phyloP scores from a whole-genome alignment of 2,888 invertebrate species.

The Ferdinandea cuprea region DNA sequence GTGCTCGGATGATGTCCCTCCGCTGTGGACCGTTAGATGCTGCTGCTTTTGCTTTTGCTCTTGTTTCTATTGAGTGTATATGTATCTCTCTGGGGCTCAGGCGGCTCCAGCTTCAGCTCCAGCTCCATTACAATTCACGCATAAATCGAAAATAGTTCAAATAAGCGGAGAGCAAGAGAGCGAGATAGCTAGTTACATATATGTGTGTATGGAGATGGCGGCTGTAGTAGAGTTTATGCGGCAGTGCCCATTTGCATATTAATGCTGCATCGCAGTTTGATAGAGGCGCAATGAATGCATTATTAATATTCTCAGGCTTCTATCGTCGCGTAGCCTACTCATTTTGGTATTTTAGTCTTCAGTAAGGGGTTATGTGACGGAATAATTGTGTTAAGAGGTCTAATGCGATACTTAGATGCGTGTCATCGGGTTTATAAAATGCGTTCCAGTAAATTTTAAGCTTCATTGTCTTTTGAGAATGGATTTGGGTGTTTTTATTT shows the following conservation, averaged over 20 bases:
- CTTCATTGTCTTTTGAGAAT: neutral
- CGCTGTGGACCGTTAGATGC: slow-evolving; percentile 10
- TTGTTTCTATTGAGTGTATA: slow-evolving; percentile 41
- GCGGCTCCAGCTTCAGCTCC: too few relatives aligned
- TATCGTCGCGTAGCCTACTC: slow-evolving; percentile 10
- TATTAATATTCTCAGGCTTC: slow-evolving; percentile 66
- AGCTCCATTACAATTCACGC: slow-evolving; percentile 70
- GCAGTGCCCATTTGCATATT: slow-evolving; percentile 67
- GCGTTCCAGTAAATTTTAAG: neutral
- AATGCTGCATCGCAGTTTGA: slow-evolving; percentile 64
- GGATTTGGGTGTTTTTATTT: neutral
- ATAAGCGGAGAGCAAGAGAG: slow-evolving; percentile 49
- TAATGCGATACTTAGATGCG: slow-evolving; percentile 46
- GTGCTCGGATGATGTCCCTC: slow-evolving; percentile 44
- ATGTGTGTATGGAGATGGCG: too few relatives aligned
- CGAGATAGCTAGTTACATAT: slow-evolving; percentile 12
- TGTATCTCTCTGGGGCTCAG: slow-evolving; percentile 38
- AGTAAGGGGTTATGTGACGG: slow-evolving; percentile 33
- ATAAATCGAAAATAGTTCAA: slow-evolving; percentile 73
- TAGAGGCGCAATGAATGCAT: slow-evolving; percentile 65
- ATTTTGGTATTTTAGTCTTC: slow-evolving; percentile 42
- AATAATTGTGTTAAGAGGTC: slow-evolving; percentile 66
- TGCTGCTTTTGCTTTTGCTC: slow-evolving; percentile 33
- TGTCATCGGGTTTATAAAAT: slow-evolving; percentile 3
- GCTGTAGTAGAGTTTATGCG: slow-evolving; percentile 17